A percentile compares a stretch with the other conserved stretches of the same genome.
These are phyloP conservation scores for Homarus americanus DNA, from an alignment of 1,140 invertebrate genomes.

Conservation along the genomic window DNA sequence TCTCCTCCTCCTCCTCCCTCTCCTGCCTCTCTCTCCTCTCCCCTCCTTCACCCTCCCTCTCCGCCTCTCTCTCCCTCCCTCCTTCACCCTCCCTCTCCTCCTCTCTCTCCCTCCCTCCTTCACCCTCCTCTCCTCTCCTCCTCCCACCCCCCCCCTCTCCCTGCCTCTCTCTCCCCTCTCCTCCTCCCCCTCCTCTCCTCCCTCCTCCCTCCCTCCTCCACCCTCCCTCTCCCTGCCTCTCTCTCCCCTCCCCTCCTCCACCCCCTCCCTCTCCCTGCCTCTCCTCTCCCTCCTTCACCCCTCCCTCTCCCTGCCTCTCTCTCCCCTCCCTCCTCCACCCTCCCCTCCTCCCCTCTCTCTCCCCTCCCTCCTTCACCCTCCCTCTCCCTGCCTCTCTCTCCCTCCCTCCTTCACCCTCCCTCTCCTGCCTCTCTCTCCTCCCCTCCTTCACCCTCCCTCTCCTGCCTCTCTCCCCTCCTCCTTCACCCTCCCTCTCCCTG, in stretches of 20 bases:
- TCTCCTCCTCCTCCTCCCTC: no score
- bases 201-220: not conserved
- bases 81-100: constrained; percentile 3
- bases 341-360: not conserved
- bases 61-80: constrained; percentile 29
- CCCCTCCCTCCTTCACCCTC: not conserved
- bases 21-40: no score
- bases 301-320: no score
- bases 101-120: not conserved
- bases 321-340: not conserved
- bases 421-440: not conserved
- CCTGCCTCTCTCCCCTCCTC: not conserved
- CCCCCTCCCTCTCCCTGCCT: no score
- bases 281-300: no score
- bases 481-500: not conserved
- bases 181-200: not conserved
- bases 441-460: not conserved
- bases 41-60: no score
- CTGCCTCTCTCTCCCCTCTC: no score
- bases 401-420: not conserved
- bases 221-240: no score
- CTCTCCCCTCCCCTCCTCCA: no score
- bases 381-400: no score
- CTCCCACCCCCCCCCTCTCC: no score
- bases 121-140: not conserved